Base-by-base conservation (phyloP, 1,140 invertebrate genomes). In the Hyles vespertilio region DNA sequence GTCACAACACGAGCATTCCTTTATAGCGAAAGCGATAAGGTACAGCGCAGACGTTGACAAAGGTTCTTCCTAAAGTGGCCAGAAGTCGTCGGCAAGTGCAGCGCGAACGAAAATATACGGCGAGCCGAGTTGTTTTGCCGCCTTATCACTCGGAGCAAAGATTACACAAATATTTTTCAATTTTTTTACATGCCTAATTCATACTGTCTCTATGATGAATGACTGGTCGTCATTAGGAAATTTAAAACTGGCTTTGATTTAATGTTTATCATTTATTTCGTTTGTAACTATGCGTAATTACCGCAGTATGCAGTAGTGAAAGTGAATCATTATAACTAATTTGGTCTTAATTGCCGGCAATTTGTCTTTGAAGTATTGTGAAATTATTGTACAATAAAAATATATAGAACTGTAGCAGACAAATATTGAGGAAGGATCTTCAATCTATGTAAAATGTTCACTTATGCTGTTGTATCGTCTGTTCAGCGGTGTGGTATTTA, bases 81-180 rank as follows among this genome's bases (percentile, higher is more conserved):
- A 63, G 59, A 77, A 80, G 71, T 77, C 79, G 79, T 80, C 85
- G 83, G 82, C 85, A 88, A 88, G 85, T 88, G 85, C 85, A 85
- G 77, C 74, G 83, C 74, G 83, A 87, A 88, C 83, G 81, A 88
- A 88, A 86, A 88, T 88, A 87, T 88, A 88, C 83, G 79, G 69
- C 79, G 81, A 79, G 81, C 72, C 66, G 83, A 85, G 79, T 86
- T 85, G 83, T 84, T 87, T 85, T 85, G 85, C 83, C 81, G 85
- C 83, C 83, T 88, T 88, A 88, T 88, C 83, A 88, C 82, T 86
- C 55, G 59, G 59, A 47, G 58, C 83, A 88, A 58, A 83, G 83
- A 86, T 48, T 75, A 70, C 33, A 36, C n/a, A 51, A n/a, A 10
- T 34, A 34, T 49, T 43, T 45, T 9, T 11, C 5, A 3, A 3